phyloP scores from a whole-genome alignment of 2,113 vertebrate genomes.

The Crotophaga sulcirostris region DNA sequence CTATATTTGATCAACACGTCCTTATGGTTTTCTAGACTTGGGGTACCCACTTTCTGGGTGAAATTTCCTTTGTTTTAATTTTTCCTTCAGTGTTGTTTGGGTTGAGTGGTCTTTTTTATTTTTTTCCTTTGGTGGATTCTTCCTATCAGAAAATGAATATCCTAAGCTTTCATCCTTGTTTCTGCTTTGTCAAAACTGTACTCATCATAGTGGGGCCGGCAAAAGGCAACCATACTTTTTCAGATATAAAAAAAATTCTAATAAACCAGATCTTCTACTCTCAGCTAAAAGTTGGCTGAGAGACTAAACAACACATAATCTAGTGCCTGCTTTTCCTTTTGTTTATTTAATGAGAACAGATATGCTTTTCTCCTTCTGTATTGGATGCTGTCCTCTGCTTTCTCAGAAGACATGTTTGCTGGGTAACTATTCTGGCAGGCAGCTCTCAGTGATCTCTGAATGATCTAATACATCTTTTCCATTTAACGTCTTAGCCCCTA shows the following conservation, averaged over 20 bases:
- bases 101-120: too few relatives aligned
- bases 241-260: background rate
- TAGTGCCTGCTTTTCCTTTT: background rate
- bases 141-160: background rate
- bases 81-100: background rate
- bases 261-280: background rate
- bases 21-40: background rate
- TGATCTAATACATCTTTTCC: background rate
- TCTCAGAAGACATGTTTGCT: background rate
- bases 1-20: background rate
- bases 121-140: background rate
- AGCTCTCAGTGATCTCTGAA: background rate
- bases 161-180: background rate
- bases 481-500: background rate
- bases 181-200: background rate
- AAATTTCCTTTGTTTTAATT: background rate
- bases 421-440: background rate
- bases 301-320: background rate
- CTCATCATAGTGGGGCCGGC: background rate
- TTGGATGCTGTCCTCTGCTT: background rate
- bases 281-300: background rate
- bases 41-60: fast-evolving
- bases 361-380: background rate
- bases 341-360: background rate
- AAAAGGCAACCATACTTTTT: background rate